These are phyloP conservation scores for Conus betulinus DNA, from an alignment of 1,140 invertebrate species.

Conservation along the genomic window DNA sequence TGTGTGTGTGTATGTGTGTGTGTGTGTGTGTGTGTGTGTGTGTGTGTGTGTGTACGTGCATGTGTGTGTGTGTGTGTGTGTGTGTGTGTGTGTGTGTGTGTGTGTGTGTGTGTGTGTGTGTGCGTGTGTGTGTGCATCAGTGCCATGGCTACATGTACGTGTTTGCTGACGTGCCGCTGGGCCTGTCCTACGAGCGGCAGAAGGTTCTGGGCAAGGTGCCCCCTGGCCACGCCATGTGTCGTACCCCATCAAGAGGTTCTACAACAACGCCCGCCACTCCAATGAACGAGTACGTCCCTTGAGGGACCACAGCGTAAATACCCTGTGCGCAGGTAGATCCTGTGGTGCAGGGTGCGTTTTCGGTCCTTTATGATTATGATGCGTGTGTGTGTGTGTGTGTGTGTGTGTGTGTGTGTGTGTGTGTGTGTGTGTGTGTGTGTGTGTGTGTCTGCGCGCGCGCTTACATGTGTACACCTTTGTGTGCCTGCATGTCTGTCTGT, in stretches of 20 bases:
- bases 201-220: constrained; percentile 2
- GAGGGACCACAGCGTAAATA: not conserved
- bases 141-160: constrained; percentile 35
- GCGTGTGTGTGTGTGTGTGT: not conserved
- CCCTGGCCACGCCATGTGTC: not conserved
- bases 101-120: not conserved
- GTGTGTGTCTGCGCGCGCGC: too few species aligned
- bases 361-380: not conserved
- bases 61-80: not conserved
- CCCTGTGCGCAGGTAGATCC: not conserved
- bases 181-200: constrained; percentile 34
- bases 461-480: too few species aligned
- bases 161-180: constrained; percentile 35
- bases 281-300: constrained; percentile 7
- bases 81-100: not conserved
- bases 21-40: not conserved
- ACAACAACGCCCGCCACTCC: constrained; percentile 38
- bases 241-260: constrained; percentile 33
- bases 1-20: not conserved
- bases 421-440: not conserved
- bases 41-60: not conserved
- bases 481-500: too few species aligned
- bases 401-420: not conserved
- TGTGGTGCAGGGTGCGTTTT: not conserved
- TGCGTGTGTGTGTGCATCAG: not conserved